Evolutionary conservation across 2,113 vertebrate species (phyloP), one percentile per base, ranked within the genome.

Genomic region (Pygoscelis adeliae): DNA sequence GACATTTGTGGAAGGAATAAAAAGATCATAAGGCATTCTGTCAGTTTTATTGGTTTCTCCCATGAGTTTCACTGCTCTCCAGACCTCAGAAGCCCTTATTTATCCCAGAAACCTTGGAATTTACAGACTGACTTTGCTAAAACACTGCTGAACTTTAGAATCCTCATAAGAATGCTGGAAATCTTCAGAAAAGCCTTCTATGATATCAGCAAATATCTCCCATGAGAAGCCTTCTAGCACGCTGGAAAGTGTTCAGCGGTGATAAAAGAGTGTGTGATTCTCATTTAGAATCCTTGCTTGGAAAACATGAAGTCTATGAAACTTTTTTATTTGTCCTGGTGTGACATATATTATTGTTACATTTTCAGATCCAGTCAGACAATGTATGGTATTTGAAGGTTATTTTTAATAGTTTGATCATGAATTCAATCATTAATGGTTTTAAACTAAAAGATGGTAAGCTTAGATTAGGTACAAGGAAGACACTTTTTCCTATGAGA

Each of bases 161-260:
- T 94, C 93, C 95, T 95, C 93, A 56, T 94, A 96, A 96, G 95
- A 96, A 96, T 91, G 93, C 89, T 96, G 89, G 83, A 96, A 95
- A 94, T 96, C 97, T 97, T 95, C 90, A 95, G 95, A 93, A 97
- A 97, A 95, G 88, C 92, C 80, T 94, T 95, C 86, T 82, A 84
- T 97, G 94, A 97, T 97, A 93, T 87, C 94, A 93, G 90, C 69
- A 95, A 97, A 95, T 96, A 94, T 95, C 90, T 97, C 96, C 97
- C 96, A 92, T 52, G 95, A 95, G 97, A 74, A 93, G 58, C 63
- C 89, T 95, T 71, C 80, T 65, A 91, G 87, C 83, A 58, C 1
- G 7, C 77, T 89, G 80, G 63, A 63, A 90, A 94, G 83, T 44
- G 50, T 87, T 93, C 69, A 55, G 94, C 18, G 1, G 81, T 89